These are phyloP conservation scores for Malurus elegans DNA, from an alignment of 2,113 vertebrate species.

Conservation along the genomic window DNA sequence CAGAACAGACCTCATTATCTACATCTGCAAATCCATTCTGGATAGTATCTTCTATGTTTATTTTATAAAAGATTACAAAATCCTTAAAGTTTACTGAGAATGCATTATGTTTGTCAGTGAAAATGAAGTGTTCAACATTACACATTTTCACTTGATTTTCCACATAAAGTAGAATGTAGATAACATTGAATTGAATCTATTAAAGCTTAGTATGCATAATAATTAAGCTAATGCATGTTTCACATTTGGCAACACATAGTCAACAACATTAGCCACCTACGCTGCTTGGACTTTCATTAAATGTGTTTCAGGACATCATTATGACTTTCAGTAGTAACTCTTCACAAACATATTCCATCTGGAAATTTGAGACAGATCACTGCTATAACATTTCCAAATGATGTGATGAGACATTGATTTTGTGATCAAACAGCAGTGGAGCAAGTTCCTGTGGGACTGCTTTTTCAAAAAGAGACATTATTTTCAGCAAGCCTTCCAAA, in stretches of 20 bases:
- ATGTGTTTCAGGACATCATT: conserved; percentile 36
- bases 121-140: neutral
- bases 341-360: conserved; percentile 24
- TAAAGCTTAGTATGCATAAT: neutral
- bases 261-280: neutral
- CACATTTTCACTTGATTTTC: neutral
- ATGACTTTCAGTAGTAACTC: conserved; percentile 2
- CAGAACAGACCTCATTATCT: neutral
- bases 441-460: neutral
- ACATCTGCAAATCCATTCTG: neutral
- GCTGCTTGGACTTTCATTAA: conserved; percentile 44
- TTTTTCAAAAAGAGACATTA: neutral
- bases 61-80: neutral
- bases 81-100: neutral
- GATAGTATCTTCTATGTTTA: neutral
- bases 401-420: conserved; percentile 10
- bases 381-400: conserved; percentile 25
- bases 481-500: neutral
- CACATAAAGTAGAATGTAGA: neutral
- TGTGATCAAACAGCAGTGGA: neutral
- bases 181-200: neutral
- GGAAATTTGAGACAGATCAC: conserved; percentile 13
- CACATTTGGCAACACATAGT: neutral
- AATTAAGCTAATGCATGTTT: neutral
- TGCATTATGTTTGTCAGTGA: neutral